Evolutionary conservation across 2,888 invertebrate genomes (phyloP), one percentile per base, ranked within the genome.

Genomic region (Eupsilia transversa): DNA sequence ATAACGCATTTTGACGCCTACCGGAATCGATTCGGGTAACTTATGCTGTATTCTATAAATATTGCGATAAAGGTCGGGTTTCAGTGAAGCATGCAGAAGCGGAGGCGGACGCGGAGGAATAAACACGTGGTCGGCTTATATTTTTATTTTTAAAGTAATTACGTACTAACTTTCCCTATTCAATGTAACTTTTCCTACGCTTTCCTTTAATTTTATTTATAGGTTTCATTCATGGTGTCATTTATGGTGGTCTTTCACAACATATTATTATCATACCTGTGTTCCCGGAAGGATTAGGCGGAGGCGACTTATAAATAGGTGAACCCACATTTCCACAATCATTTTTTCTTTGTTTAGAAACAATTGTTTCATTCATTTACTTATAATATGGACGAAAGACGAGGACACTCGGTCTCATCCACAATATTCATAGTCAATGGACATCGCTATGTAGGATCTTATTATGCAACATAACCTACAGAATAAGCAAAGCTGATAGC

Each of bases 1-100:
- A 83, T 82, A 83, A 82, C 49, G 77, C 72, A 83, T 83, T 73
- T 80, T 73, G 77, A 76, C 83, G 83, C 77, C 52, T 70, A 57
- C 72, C 38, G 76, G 64, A 77, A 83, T 79, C 63, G 64, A 74
- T 59, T 70, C 65, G 10, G 65, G 43, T 79, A 79, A 71, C 60
- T 72, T 63, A 66, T 66, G 41, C 41, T 23, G 49, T 43, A 57
- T 43, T 75, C 60, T 63, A 83, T 76, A 76, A 82, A 79, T 83
- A 76, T 72, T 59, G 14, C 33, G 3, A 23, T 56, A 70, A 49
- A 56, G 61, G 35, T 73, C 3, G 20, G 61, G 77, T 35, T 7
- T 14, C 27, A 70, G 46, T 57, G 14, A 23, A 10, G 30, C 20
- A 3, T 5, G 33, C 33, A n/a, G 10, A 46, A 23, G 52, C 38